phyloP scores from a whole-genome alignment of 2,888 invertebrate species.

The Trachelus iudaicus region DNA sequence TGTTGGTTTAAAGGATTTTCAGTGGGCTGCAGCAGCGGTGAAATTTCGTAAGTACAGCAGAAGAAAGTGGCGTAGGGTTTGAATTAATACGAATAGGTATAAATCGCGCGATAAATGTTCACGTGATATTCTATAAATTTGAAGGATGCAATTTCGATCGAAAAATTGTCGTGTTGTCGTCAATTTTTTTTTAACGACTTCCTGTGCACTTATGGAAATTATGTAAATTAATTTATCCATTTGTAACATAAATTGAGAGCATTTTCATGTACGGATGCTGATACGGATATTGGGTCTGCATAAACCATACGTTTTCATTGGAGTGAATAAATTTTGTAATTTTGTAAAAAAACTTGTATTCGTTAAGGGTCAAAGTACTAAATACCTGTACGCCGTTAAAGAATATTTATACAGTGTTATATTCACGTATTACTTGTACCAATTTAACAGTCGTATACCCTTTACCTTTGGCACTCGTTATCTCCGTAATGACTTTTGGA shows the following conservation, averaged over 20 bases:
- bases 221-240: slow-evolving; percentile 28
- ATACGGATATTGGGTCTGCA: not conserved
- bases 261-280: not conserved
- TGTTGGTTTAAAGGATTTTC: not conserved
- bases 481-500: not conserved
- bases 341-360: not conserved
- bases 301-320: not conserved
- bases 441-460: not conserved
- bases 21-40: not conserved
- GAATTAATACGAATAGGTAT: not conserved
- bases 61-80: not conserved
- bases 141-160: not conserved
- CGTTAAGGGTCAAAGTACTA: not conserved
- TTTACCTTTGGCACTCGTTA: not conserved
- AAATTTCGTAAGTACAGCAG: not conserved
- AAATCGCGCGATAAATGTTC: not conserved
- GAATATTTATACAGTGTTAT: not conserved
- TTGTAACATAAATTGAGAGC: slow-evolving; percentile 10
- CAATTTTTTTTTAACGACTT: not conserved
- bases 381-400: not conserved
- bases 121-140: not conserved
- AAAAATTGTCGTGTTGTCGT: not conserved
- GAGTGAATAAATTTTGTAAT: not conserved
- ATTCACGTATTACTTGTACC: not conserved
- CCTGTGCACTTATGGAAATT: slow-evolving; percentile 9